Conservation (phyloP, 2,797 vertebrate species). For the Lacerta bilineata region DNA sequence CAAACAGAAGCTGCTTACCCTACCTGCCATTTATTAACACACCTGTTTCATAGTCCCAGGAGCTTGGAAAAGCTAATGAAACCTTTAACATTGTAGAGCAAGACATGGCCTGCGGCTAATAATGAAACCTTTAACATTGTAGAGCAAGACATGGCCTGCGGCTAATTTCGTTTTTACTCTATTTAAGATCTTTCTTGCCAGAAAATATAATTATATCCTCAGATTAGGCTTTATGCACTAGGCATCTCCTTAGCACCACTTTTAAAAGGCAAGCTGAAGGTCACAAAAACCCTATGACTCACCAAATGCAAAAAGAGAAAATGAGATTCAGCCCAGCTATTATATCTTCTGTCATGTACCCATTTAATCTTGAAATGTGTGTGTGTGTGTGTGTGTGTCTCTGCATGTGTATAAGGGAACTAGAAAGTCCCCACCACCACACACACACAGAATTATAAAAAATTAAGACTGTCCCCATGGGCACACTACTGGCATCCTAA, state of each 20-base stretch:
- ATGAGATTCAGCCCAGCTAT: slow-evolving; percentile 24
- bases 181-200: slow-evolving; percentile 13
- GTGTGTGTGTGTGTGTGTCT: background rate
- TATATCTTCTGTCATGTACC: slow-evolving; percentile 34
- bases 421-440: slow-evolving; percentile 7
- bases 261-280: slow-evolving; percentile 51
- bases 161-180: slow-evolving; percentile 9
- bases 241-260: accelerated
- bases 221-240: slow-evolving; percentile 38
- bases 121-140: background rate
- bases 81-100: background rate
- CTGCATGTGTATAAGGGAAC: background rate
- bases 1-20: background rate
- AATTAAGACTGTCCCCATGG: slow-evolving; percentile 26
- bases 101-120: slow-evolving; percentile 7
- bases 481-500: background rate
- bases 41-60: background rate
- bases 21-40: background rate
- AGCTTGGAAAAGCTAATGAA: slow-evolving; percentile 8
- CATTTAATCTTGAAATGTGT: slow-evolving; percentile 58
- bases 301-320: slow-evolving; percentile 23
- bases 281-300: slow-evolving; percentile 45
- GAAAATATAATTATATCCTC: slow-evolving; percentile 36
- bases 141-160: slow-evolving; percentile 18
- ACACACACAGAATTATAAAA: slow-evolving; percentile 46